Evolutionary conservation across 2,888 invertebrate species (phyloP), one percentile per base, ranked within the genome.

Genomic region (Gortyna flavago): DNA sequence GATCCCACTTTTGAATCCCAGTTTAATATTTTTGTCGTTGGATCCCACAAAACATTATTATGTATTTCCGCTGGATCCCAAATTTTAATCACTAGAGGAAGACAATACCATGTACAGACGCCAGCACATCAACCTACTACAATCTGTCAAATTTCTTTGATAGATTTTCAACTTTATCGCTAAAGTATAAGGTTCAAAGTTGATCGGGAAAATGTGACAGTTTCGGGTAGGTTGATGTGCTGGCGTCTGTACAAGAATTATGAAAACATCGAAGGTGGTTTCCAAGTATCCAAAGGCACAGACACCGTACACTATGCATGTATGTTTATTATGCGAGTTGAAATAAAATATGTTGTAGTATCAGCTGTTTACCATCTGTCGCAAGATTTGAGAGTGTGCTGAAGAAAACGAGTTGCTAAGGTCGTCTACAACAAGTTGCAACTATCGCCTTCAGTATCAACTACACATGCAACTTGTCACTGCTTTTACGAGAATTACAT

Each of bases 281-380:
- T n/a, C 29, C n/a, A 54, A 16, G 41, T 25, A 75, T 8, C 16
- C 21, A 29, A 44, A 44, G 51, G 29, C 18, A 21, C 21, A 25
- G 38, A 64, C n/a, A 51, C n/a, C 35, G 51, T 62, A 48, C 2
- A 29, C 18, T 61, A 61, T 61, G 32, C 0, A 54, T 61, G 11
- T 44, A 64, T n/a, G 38, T 80, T 75, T 59, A 68, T 41, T 57
- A 73, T 16, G 21, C 51, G 68, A 72, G 61, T 59, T 57, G 72
- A 62, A 75, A 75, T 72, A 81, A 83, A 81, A 75, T 71, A 85
- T 61, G 32, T 38, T 71, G 85, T 79, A 57, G 79, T 75, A 85
- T 85, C 84, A 84, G 84, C 82, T 79, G 84, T 79, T 84, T 73
- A 75, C 75, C 84, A 84, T 82, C 79, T 84, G 84, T 84, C 73